Base-by-base conservation (phyloP, 2,113 vertebrate species). In the Cynoglossus semilaevis region DNA sequence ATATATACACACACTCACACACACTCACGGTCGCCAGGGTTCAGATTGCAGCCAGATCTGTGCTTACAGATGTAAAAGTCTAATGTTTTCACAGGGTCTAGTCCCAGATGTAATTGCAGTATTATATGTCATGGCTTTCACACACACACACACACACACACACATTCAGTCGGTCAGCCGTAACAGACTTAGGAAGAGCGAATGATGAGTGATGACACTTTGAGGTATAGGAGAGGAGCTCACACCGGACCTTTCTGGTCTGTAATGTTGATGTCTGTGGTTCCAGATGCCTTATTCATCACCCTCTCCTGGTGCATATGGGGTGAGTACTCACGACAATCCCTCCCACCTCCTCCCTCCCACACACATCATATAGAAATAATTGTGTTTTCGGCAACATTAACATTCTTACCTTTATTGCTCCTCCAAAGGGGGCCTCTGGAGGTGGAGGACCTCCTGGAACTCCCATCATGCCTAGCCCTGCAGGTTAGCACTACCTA, bases 381-480 rank as follows among this genome's bases (percentile, higher is more conserved):
- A 29, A 29, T 6, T 29, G 22, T 29, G 22, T 29, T 4, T 29
- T 29, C 22, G 6, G 22, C 2, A 2, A 29, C 6, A 29, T 29
- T 29, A 2, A 29, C 22, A 29, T 35, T n/a, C n/a, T n/a, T n/a
- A n/a, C 15, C 43, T 43, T 52, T 8, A 18, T 15, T 65, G 13
- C 3, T 60, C 86, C 59, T 65, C 71, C 56, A 18, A 70, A 99
- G 97, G 97, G 96, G 72, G 95, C 96, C 13, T 96, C 96, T 16
- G 95, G 96, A 5, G 96, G 97, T 5, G 95, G 96, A 2, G 97
- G 96, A 50, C 97, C 96, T 57, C 96, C 97, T 5, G 96, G 97
- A 87, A 99, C 97, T 62, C 97, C 97, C 76, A 98, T 99, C 88
- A 98, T 99, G 93, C 96, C 97, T 72, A 99, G 97, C 82, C 97